These are phyloP conservation scores for Spea bombifrons DNA, from an alignment of 2,113 vertebrate genomes.

Conservation along the genomic window DNA sequence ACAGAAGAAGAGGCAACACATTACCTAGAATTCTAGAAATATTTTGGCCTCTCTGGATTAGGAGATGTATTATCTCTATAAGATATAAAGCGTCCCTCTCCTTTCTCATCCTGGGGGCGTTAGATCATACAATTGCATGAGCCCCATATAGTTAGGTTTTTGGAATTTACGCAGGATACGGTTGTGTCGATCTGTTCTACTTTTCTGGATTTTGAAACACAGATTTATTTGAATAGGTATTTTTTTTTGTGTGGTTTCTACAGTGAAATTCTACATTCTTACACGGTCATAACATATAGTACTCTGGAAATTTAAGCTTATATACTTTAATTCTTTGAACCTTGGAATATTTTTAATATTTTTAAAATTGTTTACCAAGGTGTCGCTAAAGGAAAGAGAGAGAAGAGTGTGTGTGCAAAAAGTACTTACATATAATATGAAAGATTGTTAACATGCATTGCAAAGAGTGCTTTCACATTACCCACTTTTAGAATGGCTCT, in stretches of 20 bases:
- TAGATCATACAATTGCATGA: neutral
- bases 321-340: neutral
- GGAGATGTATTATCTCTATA: neutral
- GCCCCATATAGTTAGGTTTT: too few species aligned
- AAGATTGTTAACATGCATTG: neutral
- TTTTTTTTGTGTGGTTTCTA: neutral
- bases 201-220: slow-evolving; percentile 1
- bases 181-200: neutral
- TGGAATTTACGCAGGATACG: neutral
- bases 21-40: neutral
- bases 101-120: neutral
- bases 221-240: neutral
- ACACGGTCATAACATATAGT: slow-evolving; percentile 5
- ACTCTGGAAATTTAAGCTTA: neutral
- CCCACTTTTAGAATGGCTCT: neutral
- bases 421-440: neutral
- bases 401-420: neutral
- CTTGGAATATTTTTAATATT: neutral
- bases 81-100: neutral
- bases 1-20: neutral
- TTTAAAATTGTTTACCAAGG: neutral
- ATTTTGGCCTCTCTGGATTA: too few species aligned
- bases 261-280: slow-evolving; percentile 12
- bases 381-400: too few species aligned
- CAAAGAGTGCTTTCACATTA: neutral